Base-by-base conservation (phyloP, 2,113 vertebrate species). In the Poeciliopsis occidentalis region DNA sequence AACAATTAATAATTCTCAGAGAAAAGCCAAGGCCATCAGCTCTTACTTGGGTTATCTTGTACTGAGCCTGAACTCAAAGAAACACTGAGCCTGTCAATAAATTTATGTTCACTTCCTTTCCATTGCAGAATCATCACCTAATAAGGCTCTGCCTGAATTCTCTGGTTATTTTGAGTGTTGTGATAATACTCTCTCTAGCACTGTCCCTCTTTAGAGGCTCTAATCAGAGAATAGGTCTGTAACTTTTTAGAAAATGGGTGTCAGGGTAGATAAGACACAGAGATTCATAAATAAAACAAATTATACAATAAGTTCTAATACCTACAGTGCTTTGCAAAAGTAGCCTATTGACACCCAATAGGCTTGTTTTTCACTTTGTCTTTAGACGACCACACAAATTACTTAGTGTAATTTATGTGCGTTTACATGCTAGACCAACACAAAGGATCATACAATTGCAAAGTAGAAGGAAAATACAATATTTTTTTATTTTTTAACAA, bases 91-190 rank as follows among this genome's bases (percentile, higher is more conserved):
- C 87, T 95, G 95, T 97, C 96, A 95, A 97, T 97, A 96, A 95
- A 95, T 94, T 92, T 91, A 92, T 97, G 74, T 81, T 94, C 94
- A 83, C 94, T 94, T 82, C 94, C 95, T 95, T 95, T 94, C 93
- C 92, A 92, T 86, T 78, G 79, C 92, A 92, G 93, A 96, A 95
- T 94, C 95, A 94, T 97, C 95, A 90, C 97, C 97, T 96, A 96
- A 98, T 97, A 99, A 95, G 97, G 97, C 90, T 89, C 90, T 93
- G 88, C 89, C 93, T 95, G 95, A 96, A 96, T 96, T 97, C 95
- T 95, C 93, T 94, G 95, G 88, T 97, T 98, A 97, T 99, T 98
- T 98, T 88, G 83, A 98, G 97, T 95, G 92, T 88, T 96, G 96
- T 95, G 98, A 99, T 98, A 98, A 97, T 96, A 95, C 95, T 93